phyloP scores from a whole-genome alignment of 2,888 invertebrate species.

The Neoaliturus tenellus region DNA sequence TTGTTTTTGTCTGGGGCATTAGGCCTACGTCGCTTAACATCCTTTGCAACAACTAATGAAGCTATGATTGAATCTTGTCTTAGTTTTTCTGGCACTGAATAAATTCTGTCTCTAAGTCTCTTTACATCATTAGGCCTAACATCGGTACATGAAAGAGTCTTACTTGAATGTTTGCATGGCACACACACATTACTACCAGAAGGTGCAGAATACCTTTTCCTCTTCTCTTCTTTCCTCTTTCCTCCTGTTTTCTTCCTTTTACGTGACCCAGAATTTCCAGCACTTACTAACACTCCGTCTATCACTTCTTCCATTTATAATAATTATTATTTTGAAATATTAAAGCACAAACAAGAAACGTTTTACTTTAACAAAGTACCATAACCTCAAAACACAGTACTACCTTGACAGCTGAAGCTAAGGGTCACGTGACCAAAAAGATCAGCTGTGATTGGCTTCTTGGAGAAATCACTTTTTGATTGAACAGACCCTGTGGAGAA shows the following conservation, averaged over 20 bases:
- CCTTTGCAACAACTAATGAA: conserved; percentile 41
- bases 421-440: conserved; percentile 32
- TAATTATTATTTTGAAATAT: not conserved
- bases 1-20: conserved; percentile 52
- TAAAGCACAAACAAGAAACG: conserved; percentile 14
- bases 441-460: not conserved
- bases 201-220: conserved; percentile 49
- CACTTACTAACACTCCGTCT: conserved; percentile 49
- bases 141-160: conserved; percentile 35
- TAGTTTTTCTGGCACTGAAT: conserved; percentile 46
- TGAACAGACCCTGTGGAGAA: not conserved
- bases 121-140: conserved; percentile 54
- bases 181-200: conserved; percentile 41
- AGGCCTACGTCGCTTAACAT: conserved; percentile 43
- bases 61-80: conserved; percentile 41
- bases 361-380: not conserved
- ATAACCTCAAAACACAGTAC: conserved; percentile 18
- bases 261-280: conserved; percentile 42
- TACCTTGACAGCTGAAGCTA: not conserved
- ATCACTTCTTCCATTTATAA: conserved; percentile 48
- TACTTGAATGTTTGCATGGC: conserved; percentile 48
- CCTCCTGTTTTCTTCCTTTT: conserved; percentile 55
- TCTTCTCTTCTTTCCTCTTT: conserved; percentile 54
- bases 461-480: conserved; percentile 20
- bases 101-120: conserved; percentile 46